A percentile compares a stretch with the other conserved stretches of the same genome.
Conservation (phyloP, 2,888 invertebrate genomes). For the Erynnis tages region DNA sequence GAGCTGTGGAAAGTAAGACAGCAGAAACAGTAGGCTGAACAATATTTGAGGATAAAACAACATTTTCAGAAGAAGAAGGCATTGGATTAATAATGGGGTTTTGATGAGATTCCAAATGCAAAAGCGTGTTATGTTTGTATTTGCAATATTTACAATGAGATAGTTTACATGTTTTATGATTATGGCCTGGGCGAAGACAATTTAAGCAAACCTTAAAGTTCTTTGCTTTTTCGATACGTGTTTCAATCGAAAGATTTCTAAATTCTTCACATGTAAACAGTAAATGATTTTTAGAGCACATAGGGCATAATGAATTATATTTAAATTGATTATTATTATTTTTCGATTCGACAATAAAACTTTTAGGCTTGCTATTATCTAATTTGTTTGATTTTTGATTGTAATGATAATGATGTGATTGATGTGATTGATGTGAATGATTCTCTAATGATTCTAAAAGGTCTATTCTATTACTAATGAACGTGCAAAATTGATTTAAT, state of each 20-base stretch:
- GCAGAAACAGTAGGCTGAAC: background rate
- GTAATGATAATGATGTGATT: no score
- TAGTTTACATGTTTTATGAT: conserved; percentile 24
- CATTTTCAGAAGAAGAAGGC: no score
- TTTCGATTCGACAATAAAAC: background rate
- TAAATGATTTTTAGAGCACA: conserved; percentile 3
- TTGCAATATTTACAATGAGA: conserved; percentile 35
- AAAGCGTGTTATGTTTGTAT: conserved; percentile 2
- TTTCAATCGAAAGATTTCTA: background rate
- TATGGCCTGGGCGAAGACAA: conserved; percentile 31
- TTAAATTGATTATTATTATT: no score
- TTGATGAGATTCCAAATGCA: background rate
- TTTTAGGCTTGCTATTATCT: background rate
- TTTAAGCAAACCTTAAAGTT: conserved; percentile 31
- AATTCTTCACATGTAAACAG: background rate
- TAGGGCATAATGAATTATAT: background rate
- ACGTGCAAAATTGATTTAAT: background rate
- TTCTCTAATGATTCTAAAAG: no score
- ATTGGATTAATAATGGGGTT: background rate
- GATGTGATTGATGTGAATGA: conserved; percentile 5
- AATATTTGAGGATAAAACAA: no score
- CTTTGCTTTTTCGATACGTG: conserved; percentile 29
- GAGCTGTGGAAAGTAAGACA: conserved; percentile 26
- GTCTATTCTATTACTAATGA: background rate
- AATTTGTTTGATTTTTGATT: background rate